A percentile compares a stretch with the other conserved stretches of the same genome.
These are phyloP conservation scores for Margaritifera margaritifera DNA, from an alignment of 2,888 invertebrate species.

Conservation along the genomic window DNA sequence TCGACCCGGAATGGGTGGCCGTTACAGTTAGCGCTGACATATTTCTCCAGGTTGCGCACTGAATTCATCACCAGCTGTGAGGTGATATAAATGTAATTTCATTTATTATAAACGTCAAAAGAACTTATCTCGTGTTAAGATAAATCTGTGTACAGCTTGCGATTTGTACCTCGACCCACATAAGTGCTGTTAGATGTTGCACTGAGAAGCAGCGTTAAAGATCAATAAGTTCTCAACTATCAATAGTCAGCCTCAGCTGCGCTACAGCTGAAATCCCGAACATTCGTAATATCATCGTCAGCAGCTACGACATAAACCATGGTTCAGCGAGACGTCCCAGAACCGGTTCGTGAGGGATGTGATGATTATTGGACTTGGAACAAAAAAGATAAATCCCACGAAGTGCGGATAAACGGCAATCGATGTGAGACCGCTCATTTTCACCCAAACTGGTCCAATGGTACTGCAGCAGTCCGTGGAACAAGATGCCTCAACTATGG, in stretches of 20 bases:
- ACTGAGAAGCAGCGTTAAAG: too few species aligned
- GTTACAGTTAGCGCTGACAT: too few species aligned
- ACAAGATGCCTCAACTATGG: conserved; percentile 79
- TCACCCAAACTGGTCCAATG: conserved; percentile 85
- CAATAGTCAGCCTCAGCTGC: conserved; percentile 13
- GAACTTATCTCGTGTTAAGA: too few species aligned
- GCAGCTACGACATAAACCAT: conserved; percentile 13
- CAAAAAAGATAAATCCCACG: conserved; percentile 75
- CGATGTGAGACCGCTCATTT: conserved; percentile 78
- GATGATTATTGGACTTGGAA: conserved; percentile 83
- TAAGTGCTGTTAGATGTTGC: too few species aligned
- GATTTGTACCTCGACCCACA: too few species aligned
- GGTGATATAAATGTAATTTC: too few species aligned
- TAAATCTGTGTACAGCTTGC: too few species aligned
- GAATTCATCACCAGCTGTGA: too few species aligned
- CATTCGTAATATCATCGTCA: conserved; percentile 2
- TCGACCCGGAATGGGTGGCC: too few species aligned
- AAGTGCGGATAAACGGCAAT: conserved; percentile 76
- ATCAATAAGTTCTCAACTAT: too few species aligned
- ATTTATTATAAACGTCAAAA: too few species aligned
- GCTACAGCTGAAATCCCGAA: not conserved
- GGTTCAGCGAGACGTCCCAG: conserved; percentile 36
- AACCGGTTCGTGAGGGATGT: conserved; percentile 74
- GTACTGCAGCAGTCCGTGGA: conserved; percentile 82
- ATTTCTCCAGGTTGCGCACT: too few species aligned